A percentile compares a stretch with the other conserved stretches of the same genome.
Conservation (phyloP, 2,113 vertebrate genomes). For the Nothoprocta pentlandii region DNA sequence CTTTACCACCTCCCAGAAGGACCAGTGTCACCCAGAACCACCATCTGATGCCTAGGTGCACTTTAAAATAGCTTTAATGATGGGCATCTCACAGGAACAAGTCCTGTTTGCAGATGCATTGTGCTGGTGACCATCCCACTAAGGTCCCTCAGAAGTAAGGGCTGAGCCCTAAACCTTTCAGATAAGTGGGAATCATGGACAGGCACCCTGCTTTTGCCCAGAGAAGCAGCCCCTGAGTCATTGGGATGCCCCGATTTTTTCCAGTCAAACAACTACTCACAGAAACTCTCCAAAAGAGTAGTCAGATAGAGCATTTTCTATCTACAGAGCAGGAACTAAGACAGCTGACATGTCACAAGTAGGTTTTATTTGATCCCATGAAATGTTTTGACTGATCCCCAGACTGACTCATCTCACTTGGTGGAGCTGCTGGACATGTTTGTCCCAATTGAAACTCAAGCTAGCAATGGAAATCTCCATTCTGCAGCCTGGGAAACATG, state of each 20-base stretch:
- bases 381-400: neutral
- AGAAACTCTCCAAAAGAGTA: neutral
- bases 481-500: fast-evolving
- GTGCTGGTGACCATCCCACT: neutral
- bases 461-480: fast-evolving
- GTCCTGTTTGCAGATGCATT: neutral
- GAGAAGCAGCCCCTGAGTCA: neutral
- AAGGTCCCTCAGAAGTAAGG: neutral
- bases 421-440: fast-evolving
- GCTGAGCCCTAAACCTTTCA: neutral
- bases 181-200: neutral
- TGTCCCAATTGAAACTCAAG: neutral
- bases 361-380: neutral
- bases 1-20: neutral
- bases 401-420: neutral
- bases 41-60: neutral
- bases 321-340: neutral
- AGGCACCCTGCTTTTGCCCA: neutral
- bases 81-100: neutral
- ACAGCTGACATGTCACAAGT: neutral
- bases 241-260: neutral
- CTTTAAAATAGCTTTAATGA: neutral
- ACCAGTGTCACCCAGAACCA: neutral
- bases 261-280: neutral
- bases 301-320: neutral